These are phyloP conservation scores for Pseudorasbora parva DNA, from an alignment of 2,113 vertebrate genomes.

Conservation along the genomic window DNA sequence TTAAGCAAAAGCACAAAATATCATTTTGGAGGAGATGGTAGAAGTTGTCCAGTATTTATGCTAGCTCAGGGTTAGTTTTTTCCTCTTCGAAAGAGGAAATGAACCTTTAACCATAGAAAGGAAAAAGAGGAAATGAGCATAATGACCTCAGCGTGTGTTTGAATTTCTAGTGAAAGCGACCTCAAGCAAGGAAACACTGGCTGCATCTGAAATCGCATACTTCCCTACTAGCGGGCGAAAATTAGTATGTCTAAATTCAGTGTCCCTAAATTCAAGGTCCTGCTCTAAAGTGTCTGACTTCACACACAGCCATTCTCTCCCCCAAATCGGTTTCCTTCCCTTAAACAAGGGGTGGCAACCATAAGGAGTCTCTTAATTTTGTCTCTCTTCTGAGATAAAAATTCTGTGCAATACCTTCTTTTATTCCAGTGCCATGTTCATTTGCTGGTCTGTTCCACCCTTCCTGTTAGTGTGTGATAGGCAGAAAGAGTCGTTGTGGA, in stretches of 20 bases:
- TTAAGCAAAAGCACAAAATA: neutral
- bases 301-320: neutral
- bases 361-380: neutral
- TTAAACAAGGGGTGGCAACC: neutral
- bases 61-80: neutral
- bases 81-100: conserved; percentile 5
- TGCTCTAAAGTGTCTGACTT: too few species aligned
- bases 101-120: neutral
- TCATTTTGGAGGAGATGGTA: neutral
- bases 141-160: neutral
- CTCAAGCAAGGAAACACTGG: conserved; percentile 12
- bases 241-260: too few species aligned
- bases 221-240: too few species aligned
- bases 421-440: neutral
- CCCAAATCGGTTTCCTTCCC: neutral
- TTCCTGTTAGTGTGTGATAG: conserved; percentile 19
- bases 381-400: neutral
- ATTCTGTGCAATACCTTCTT: neutral
- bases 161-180: neutral
- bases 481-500: conserved; percentile 10
- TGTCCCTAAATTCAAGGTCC: too few species aligned
- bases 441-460: conserved; percentile 2
- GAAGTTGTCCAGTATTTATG: neutral
- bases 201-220: too few species aligned
- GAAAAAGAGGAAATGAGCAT: neutral